Conservation (phyloP, 2,888 invertebrate species). For the Tribolium freemani region DNA sequence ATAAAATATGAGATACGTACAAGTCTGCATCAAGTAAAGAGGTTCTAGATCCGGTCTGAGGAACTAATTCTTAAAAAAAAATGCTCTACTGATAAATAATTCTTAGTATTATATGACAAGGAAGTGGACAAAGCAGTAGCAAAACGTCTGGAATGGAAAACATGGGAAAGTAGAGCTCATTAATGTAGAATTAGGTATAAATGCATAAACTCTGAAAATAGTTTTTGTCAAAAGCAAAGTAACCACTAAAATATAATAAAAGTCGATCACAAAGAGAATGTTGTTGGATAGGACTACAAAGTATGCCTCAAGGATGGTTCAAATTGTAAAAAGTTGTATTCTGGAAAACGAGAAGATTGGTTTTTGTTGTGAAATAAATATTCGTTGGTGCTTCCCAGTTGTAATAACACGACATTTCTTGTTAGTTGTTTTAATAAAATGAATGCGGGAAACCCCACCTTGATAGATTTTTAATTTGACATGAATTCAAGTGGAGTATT, state of each 20-base stretch:
- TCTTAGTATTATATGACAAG: no score
- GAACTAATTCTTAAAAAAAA: no score
- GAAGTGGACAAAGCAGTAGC: no score
- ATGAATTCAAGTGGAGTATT: background rate
- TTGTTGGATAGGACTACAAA: background rate
- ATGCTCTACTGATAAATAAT: no score
- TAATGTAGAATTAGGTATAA: no score
- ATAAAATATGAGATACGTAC: no score
- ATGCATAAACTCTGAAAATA: no score
- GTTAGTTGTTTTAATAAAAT: conserved; percentile 1
- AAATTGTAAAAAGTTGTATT: background rate
- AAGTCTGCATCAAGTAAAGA: no score
- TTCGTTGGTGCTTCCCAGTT: background rate
- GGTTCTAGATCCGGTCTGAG: no score
- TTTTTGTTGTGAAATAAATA: background rate
- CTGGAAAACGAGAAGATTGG: background rate
- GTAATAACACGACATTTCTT: background rate
- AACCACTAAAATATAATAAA: background rate
- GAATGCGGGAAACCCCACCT: background rate
- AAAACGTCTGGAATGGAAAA: no score
- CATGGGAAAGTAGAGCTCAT: no score
- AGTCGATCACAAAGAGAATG: background rate
- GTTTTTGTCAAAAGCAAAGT: no score
- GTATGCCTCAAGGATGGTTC: background rate
- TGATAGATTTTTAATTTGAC: conserved; percentile 14